phyloP scores from a whole-genome alignment of 2,888 invertebrate species.

The Dusona sp. region DNA sequence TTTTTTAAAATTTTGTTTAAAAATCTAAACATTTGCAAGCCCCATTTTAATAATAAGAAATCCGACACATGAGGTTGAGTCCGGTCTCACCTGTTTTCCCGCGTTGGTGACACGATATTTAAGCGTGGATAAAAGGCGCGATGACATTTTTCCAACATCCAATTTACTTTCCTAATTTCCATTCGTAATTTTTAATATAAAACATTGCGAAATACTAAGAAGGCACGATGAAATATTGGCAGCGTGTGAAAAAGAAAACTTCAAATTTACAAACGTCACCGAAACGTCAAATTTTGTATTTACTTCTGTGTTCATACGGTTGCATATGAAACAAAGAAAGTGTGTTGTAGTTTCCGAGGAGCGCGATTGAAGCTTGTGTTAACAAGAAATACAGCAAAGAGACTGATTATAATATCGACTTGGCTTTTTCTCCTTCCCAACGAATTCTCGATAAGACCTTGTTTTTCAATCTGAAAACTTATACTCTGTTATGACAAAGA shows the following conservation, averaged over 20 bases:
- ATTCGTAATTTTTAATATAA: neutral
- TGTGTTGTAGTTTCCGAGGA: neutral
- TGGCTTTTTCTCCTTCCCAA: constrained; percentile 1
- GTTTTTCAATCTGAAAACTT: constrained; percentile 31
- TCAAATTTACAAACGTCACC: constrained; percentile 33
- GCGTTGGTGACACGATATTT: constrained; percentile 31
- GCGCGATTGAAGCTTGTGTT: constrained; percentile 14
- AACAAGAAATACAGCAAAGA: constrained; percentile 33
- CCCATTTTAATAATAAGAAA: neutral
- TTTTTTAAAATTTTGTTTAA: neutral
- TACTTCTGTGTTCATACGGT: neutral
- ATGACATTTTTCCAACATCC: constrained; percentile 55
- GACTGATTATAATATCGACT: constrained; percentile 36
- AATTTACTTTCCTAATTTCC: constrained; percentile 2
- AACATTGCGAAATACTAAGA: constrained; percentile 7
- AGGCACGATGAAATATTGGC: neutral
- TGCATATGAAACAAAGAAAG: constrained; percentile 52
- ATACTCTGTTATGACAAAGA: neutral
- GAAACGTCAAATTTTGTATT: constrained; percentile 20
- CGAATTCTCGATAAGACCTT: constrained; percentile 60
- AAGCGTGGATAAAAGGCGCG: constrained; percentile 49
- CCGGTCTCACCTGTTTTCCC: constrained; percentile 54
- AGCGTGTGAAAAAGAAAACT: constrained; percentile 4
- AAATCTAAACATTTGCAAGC: neutral
- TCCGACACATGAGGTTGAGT: neutral